These are phyloP conservation scores for Colius striatus DNA, from an alignment of 2,113 vertebrate species.

Conservation along the genomic window DNA sequence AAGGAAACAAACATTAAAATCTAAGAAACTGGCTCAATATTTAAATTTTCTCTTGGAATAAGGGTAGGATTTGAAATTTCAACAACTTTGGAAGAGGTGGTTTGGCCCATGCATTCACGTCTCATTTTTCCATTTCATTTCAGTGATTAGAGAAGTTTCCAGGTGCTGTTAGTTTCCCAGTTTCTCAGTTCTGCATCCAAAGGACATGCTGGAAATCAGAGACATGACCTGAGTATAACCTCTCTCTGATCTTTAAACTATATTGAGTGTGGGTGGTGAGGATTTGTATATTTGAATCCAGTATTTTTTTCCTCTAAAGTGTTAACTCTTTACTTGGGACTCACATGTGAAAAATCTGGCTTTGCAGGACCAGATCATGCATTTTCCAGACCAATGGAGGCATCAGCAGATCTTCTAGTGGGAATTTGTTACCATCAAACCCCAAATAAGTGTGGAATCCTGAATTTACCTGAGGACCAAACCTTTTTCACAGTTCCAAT, in stretches of 20 bases:
- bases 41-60: background rate
- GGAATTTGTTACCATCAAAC: constrained; percentile 39
- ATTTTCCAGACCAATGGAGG: background rate
- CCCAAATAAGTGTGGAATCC: background rate
- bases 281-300: background rate
- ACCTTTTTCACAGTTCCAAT: background rate
- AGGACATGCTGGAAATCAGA: background rate
- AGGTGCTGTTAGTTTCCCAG: background rate
- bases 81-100: background rate
- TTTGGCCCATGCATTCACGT: background rate
- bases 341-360: background rate
- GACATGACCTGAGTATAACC: background rate
- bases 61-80: background rate
- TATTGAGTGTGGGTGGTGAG: background rate
- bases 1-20: constrained; percentile 4
- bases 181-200: constrained; percentile 9
- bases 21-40: constrained; percentile 16
- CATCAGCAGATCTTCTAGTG: constrained; percentile 13
- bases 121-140: constrained; percentile 14
- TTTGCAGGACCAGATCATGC: background rate
- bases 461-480: constrained; percentile 25
- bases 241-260: background rate
- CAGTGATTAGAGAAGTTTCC: background rate
- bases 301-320: background rate
- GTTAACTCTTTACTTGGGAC: constrained; percentile 29